These are phyloP conservation scores for Thera britannica DNA, from an alignment of 2,888 invertebrate species.

Conservation along the genomic window DNA sequence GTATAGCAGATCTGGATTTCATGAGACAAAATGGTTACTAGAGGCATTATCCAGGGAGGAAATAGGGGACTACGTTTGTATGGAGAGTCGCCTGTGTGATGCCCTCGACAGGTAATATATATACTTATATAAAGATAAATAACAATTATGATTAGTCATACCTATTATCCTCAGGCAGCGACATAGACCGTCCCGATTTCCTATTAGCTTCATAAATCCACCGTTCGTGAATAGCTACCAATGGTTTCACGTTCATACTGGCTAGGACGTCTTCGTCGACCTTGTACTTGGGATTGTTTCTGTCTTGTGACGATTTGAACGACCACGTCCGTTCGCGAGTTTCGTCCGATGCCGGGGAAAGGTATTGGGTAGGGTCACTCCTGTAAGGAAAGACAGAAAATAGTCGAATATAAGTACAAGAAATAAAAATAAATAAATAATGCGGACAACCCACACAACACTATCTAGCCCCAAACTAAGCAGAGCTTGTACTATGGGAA, in stretches of 20 bases:
- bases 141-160: slow-evolving; percentile 33
- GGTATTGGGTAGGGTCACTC: slow-evolving; percentile 52
- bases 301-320: slow-evolving; percentile 48
- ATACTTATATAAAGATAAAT: no score
- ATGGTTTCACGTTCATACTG: slow-evolving; percentile 71
- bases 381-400: slow-evolving; percentile 42
- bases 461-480: no score
- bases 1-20: no score
- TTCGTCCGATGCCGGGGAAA: slow-evolving; percentile 53
- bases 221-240: slow-evolving; percentile 78
- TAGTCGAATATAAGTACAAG: no score
- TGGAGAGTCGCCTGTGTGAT: no score
- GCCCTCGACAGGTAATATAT: no score
- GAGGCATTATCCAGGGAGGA: no score
- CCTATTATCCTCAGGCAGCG: slow-evolving; percentile 74
- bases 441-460: no score
- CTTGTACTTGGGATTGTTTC: slow-evolving; percentile 44
- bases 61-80: no score
- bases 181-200: slow-evolving; percentile 69
- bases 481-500: no score
- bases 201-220: slow-evolving; percentile 80
- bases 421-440: no score
- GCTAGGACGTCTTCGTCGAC: slow-evolving; percentile 67
- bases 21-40: no score
- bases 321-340: slow-evolving; percentile 58